Evolutionary conservation across 2,888 invertebrate genomes (phyloP).

Genomic region (Choreutis nemorana): DNA sequence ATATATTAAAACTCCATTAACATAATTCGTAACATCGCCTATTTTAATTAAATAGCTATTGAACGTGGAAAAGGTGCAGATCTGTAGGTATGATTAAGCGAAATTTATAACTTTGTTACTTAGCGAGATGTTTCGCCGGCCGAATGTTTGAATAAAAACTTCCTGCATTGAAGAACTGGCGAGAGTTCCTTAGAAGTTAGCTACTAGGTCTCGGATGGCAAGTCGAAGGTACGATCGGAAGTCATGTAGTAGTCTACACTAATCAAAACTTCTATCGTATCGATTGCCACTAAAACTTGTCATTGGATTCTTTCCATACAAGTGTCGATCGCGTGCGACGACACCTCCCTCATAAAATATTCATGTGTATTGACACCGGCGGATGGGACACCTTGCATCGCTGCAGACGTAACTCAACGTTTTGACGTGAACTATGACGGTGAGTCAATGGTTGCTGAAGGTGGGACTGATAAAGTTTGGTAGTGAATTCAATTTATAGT

Average conservation of each 20-base stretch:
- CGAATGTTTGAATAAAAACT: conserved; percentile 9
- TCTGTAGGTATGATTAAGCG: too few relatives aligned
- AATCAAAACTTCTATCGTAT: conserved; percentile 21
- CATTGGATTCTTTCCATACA: conserved; percentile 27
- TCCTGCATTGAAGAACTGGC: conserved; percentile 9
- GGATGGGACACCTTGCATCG: conserved; percentile 3
- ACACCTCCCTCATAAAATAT: conserved; percentile 19
- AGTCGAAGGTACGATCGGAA: conserved; percentile 18
- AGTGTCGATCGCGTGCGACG: conserved; percentile 23
- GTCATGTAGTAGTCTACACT: conserved; percentile 20
- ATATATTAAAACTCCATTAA: conserved; percentile 13
- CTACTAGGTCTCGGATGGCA: conserved; percentile 9
- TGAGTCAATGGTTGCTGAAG: conserved; percentile 21
- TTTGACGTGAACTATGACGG: conserved; percentile 6
- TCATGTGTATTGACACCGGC: conserved; percentile 15
- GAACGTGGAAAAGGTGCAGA: background rate
- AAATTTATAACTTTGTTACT: too few relatives aligned
- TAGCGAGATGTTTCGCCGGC: conserved; percentile 1
- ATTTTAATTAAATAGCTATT: background rate
- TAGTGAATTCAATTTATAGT: conserved; percentile 38
- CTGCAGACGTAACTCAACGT: background rate
- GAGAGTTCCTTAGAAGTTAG: conserved; percentile 14
- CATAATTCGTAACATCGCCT: conserved; percentile 4
- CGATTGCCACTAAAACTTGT: conserved; percentile 26
- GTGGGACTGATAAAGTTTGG: conserved; percentile 21